Evolutionary conservation across 2,113 vertebrate species (phyloP).

Genomic region (Peromyscus maniculatus): DNA sequence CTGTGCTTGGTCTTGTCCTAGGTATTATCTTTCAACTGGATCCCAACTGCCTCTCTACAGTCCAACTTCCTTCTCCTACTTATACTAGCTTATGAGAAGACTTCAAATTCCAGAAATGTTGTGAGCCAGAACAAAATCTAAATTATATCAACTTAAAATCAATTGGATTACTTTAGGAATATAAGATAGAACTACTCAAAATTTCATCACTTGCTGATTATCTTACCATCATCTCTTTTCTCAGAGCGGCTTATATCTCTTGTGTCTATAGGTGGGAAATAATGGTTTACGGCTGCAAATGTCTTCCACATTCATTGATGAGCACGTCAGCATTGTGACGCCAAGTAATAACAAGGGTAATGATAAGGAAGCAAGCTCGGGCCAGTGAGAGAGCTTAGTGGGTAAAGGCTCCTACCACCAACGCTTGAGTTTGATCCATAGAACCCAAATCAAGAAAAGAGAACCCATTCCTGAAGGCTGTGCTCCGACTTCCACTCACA

Average conservation of each 20-base stretch:
- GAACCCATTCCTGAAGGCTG: neutral
- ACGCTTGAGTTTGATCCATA: neutral
- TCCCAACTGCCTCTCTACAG: neutral
- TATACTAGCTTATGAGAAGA: neutral
- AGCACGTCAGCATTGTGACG: neutral
- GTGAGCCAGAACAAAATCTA: constrained; percentile 49
- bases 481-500: neutral
- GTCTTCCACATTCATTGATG: neutral
- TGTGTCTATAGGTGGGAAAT: fast-evolving
- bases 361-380: neutral
- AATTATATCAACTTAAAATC: constrained; percentile 26
- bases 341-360: neutral
- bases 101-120: constrained; percentile 41
- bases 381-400: neutral
- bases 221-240: neutral
- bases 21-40: neutral
- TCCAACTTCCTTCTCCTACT: neutral
- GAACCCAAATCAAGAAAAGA: neutral
- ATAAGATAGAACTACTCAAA: constrained; percentile 33
- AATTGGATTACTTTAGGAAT: constrained; percentile 26
- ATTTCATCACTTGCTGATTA: neutral
- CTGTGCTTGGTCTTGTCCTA: neutral
- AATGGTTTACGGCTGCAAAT: no score
- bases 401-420: neutral
- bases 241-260: neutral